These are phyloP conservation scores for Morpho deidamia DNA, from an alignment of 2,888 invertebrate genomes.

Conservation along the genomic window DNA sequence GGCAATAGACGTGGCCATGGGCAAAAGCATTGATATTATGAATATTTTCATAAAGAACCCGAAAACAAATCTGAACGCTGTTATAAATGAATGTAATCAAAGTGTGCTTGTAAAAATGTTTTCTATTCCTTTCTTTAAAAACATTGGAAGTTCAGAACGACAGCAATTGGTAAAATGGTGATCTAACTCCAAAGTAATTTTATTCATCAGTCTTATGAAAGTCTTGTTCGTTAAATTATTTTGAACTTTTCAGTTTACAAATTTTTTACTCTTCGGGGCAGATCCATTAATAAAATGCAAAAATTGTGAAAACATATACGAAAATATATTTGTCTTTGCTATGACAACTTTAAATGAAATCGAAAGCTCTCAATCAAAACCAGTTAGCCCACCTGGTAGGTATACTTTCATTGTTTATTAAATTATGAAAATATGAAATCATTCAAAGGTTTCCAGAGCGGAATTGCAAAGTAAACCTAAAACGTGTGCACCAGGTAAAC, in stretches of 20 bases:
- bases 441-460: background rate
- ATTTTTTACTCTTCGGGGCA: constrained; percentile 53
- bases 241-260: constrained; percentile 43
- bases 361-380: constrained; percentile 21
- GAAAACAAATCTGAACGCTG: constrained; percentile 45
- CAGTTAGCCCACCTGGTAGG: constrained; percentile 13
- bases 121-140: constrained; percentile 40
- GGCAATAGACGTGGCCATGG: constrained; percentile 47
- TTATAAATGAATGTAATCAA: constrained; percentile 51
- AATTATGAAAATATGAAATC: background rate
- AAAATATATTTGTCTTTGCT: constrained; percentile 51
- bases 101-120: constrained; percentile 57
- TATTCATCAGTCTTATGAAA: background rate
- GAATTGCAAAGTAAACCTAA: no score
- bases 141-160: constrained; percentile 34
- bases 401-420: background rate
- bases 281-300: constrained; percentile 53
- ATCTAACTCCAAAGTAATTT: background rate
- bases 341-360: constrained; percentile 31
- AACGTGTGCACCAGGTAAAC: constrained; percentile 5
- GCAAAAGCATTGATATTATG: constrained; percentile 37
- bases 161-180: constrained; percentile 41
- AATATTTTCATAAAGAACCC: constrained; percentile 49
- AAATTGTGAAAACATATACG: constrained; percentile 38
- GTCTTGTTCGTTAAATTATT: background rate